These are phyloP conservation scores for Lithophane ornitopus DNA, from an alignment of 2,888 invertebrate species.

Conservation along the genomic window DNA sequence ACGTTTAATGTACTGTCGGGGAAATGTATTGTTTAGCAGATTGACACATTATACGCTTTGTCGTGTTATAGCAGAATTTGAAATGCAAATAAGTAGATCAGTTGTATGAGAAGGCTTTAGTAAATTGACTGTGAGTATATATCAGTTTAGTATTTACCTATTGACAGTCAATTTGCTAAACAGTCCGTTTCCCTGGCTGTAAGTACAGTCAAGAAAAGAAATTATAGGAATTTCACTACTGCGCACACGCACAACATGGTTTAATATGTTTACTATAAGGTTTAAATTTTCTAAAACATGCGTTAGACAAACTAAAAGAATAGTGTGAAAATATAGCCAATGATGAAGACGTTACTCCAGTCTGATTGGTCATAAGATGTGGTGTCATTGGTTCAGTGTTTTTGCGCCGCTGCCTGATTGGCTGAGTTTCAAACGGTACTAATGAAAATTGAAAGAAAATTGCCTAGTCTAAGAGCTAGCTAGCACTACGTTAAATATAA, in stretches of 20 bases:
- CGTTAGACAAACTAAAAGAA: not conserved
- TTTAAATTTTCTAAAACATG: not conserved
- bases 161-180: not conserved
- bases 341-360: not conserved
- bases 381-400: slow-evolving; percentile 7
- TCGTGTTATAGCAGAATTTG: not conserved
- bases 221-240: not conserved
- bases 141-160: not conserved
- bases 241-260: not conserved
- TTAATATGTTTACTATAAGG: not conserved
- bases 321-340: not conserved
- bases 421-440: not conserved
- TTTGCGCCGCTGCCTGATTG: slow-evolving; percentile 1
- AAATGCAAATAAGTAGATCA: not conserved
- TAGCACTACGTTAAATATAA: slow-evolving; percentile 1
- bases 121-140: not conserved
- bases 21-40: not conserved
- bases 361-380: slow-evolving; percentile 4
- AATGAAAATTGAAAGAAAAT: not conserved
- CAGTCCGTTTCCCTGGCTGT: not conserved
- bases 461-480: slow-evolving; percentile 18
- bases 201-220: not conserved
- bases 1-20: not conserved
- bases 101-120: not conserved
- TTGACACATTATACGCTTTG: not conserved